Evolutionary conservation across 1,140 invertebrate genomes (phyloP).

Genomic region (Delia radicum): DNA sequence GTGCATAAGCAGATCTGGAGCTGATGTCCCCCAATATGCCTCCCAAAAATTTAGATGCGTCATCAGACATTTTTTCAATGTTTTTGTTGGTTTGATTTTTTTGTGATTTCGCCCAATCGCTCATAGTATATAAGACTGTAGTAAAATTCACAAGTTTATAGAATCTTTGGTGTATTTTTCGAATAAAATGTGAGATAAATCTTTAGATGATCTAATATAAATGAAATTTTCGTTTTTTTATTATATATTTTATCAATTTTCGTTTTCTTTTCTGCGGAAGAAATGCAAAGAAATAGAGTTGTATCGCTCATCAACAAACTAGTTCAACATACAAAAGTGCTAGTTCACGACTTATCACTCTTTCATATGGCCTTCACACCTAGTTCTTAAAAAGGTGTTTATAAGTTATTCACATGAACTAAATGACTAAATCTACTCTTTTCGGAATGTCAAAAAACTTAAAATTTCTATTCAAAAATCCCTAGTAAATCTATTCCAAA

Average conservation of each 20-base stretch:
- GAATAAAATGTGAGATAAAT: not conserved
- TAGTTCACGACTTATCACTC: too few species aligned
- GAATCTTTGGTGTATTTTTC: not conserved
- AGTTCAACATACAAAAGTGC: too few species aligned
- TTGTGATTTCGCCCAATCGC: constrained; percentile 29
- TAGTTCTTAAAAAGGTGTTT: too few species aligned
- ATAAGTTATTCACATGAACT: too few species aligned
- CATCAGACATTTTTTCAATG: constrained; percentile 30
- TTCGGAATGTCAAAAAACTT: too few species aligned
- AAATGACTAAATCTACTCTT: too few species aligned
- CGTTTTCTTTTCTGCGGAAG: not conserved
- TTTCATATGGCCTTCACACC: too few species aligned
- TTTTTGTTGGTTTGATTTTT: constrained; percentile 25
- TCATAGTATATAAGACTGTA: constrained; percentile 18
- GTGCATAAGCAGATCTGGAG: constrained; percentile 81
- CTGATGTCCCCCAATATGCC: constrained; percentile 75
- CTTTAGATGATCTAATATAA: constrained; percentile 10
- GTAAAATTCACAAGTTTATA: not conserved
- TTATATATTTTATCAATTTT: too few species aligned
- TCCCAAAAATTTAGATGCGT: constrained; percentile 68
- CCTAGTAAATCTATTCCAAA: too few species aligned
- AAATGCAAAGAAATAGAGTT: constrained; percentile 2
- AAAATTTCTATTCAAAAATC: too few species aligned
- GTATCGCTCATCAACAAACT: too few species aligned
- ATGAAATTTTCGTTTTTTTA: too few species aligned